Conservation (phyloP, 2,113 vertebrate genomes). For the Mustelus asterias region DNA sequence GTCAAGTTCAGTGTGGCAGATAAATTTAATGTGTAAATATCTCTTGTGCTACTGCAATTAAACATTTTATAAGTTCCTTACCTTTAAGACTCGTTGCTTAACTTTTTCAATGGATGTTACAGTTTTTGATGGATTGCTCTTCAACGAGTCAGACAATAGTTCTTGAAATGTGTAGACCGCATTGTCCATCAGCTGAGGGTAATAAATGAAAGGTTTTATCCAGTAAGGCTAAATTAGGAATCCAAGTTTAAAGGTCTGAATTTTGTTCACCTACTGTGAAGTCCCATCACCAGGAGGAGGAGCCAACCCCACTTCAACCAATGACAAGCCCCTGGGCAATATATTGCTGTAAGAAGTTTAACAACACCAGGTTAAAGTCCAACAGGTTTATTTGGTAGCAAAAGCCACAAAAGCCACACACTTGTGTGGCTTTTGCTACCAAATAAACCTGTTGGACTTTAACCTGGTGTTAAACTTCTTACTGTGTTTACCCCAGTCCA, state of each 20-base stretch:
- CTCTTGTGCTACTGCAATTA: neutral
- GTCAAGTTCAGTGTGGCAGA: neutral
- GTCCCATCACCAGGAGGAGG: neutral
- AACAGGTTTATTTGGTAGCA: too few species aligned
- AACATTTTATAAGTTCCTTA: conserved; percentile 44
- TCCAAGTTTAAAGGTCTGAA: neutral
- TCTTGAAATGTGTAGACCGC: conserved; percentile 74
- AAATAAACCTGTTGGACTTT: too few species aligned
- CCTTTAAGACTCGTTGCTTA: conserved; percentile 81
- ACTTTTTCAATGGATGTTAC: conserved; percentile 66
- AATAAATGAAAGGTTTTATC: neutral
- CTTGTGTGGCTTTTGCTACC: too few species aligned
- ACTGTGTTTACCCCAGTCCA: too few species aligned
- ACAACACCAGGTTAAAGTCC: too few species aligned
- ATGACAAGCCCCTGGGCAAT: neutral
- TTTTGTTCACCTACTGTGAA: neutral
- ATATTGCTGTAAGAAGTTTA: neutral
- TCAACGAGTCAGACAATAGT: conserved; percentile 58
- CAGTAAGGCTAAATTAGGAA: neutral
- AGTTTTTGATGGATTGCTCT: conserved; percentile 54
- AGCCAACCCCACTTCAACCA: neutral
- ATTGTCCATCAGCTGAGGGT: conserved; percentile 74
- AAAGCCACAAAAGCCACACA: too few species aligned
- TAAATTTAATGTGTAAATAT: neutral
- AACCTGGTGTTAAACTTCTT: too few species aligned